These are phyloP conservation scores for Phoeniculus purpureus DNA, from an alignment of 2,797 vertebrate genomes.

Conservation along the genomic window DNA sequence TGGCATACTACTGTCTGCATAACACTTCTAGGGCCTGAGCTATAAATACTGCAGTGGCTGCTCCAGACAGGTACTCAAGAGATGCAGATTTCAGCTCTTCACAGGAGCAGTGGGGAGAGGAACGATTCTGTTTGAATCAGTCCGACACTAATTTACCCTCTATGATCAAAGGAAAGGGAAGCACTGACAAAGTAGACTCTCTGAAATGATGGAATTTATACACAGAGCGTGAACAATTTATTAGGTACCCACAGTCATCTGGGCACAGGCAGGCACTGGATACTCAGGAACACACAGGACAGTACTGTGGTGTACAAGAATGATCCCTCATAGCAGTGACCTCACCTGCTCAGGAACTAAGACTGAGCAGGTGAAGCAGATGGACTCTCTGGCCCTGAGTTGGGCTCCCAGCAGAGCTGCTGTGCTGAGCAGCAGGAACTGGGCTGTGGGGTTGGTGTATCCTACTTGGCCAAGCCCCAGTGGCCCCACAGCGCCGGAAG, in stretches of 20 bases:
- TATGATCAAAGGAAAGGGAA: neutral
- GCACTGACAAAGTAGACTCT: neutral
- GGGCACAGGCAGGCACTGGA: neutral
- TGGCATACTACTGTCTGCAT: conserved; percentile 71
- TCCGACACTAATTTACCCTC: neutral
- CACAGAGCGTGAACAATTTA: accelerated
- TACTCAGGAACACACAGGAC: neutral
- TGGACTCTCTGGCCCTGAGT: neutral
- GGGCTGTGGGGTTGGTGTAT: neutral
- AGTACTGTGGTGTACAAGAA: neutral
- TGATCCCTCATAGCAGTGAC: neutral
- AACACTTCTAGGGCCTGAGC: conserved; percentile 53
- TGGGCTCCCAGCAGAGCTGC: neutral
- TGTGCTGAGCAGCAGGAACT: neutral
- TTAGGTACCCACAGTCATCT: neutral
- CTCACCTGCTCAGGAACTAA: neutral
- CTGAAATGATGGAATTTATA: neutral
- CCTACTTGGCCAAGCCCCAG: neutral
- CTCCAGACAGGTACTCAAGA: conserved; percentile 54
- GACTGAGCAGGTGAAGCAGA: neutral
- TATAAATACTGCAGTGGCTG: conserved; percentile 63
- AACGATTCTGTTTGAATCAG: conserved; percentile 18
- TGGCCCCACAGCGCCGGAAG: neutral
- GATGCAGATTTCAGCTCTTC: conserved; percentile 56
- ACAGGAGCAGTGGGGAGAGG: neutral